Percentiles rank a stretch among this genome's conserved stretches.
Conservation (phyloP, 1,140 invertebrate species). For the Pseudoatta argentina region DNA sequence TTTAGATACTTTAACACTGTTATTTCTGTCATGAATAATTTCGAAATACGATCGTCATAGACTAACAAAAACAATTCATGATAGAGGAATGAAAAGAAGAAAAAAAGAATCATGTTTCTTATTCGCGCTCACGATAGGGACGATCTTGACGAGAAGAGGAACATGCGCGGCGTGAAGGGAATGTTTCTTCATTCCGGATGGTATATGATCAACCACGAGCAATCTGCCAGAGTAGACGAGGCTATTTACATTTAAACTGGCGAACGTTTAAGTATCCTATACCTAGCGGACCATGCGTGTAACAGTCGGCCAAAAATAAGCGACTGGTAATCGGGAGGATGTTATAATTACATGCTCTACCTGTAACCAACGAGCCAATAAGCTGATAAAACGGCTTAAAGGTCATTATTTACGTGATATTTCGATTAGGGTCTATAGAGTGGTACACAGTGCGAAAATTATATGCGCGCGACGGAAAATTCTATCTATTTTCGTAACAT, state of each 20-base stretch:
- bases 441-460: constrained; percentile 37
- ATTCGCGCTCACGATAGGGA: constrained; percentile 21
- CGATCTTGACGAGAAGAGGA: constrained; percentile 4
- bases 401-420: constrained; percentile 41
- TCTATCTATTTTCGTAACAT: constrained; percentile 32
- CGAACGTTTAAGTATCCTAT: constrained; percentile 48
- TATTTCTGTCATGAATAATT: not conserved
- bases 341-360: constrained; percentile 51
- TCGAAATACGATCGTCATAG: no score
- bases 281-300: constrained; percentile 41
- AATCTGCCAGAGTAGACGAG: constrained; percentile 54
- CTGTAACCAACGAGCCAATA: not conserved
- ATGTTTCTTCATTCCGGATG: constrained; percentile 56
- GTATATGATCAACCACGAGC: constrained; percentile 48
- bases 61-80: not conserved
- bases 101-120: constrained; percentile 13
- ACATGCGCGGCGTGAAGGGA: constrained; percentile 10
- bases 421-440: constrained; percentile 28
- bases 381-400: constrained; percentile 24
- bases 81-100: not conserved
- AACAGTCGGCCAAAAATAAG: constrained; percentile 57
- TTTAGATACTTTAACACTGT: no score
- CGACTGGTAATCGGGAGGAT: constrained; percentile 33
- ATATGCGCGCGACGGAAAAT: constrained; percentile 18
- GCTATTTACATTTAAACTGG: constrained; percentile 62